phyloP scores from a whole-genome alignment of 2,113 vertebrate species.

The Dendrocopos noguchii region DNA sequence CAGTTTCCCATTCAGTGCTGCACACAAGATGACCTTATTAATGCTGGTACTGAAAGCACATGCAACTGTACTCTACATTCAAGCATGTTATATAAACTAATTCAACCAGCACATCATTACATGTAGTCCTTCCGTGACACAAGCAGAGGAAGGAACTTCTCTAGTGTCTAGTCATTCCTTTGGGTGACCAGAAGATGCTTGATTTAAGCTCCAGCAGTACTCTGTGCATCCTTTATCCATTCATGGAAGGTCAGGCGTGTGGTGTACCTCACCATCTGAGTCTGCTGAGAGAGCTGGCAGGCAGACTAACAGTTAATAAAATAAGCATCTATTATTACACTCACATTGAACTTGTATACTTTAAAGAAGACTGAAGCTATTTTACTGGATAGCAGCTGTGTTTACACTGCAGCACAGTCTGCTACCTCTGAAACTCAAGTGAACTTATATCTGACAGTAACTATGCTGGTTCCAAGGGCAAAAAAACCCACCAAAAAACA shows the following conservation, averaged over 20 bases:
- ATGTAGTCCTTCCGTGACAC: not conserved
- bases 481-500: not conserved
- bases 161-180: not conserved
- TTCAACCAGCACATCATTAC: not conserved
- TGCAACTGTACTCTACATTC: not conserved
- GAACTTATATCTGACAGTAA: slow-evolving; percentile 22
- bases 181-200: not conserved
- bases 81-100: not conserved
- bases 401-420: slow-evolving; percentile 65
- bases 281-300: not conserved
- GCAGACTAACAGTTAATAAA: slow-evolving; percentile 55
- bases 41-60: not conserved
- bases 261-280: not conserved
- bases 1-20: not conserved
- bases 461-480: not conserved
- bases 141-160: not conserved
- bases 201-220: not conserved
- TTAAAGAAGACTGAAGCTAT: slow-evolving; percentile 48
- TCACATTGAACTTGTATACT: slow-evolving; percentile 35
- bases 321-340: slow-evolving; percentile 40
- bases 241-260: not conserved
- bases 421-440: slow-evolving; percentile 45
- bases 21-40: not conserved
- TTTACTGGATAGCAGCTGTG: slow-evolving; percentile 45
- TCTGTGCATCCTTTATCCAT: not conserved